Evolutionary conservation across 2,797 vertebrate genomes (phyloP).

Genomic region (Todus mexicanus): DNA sequence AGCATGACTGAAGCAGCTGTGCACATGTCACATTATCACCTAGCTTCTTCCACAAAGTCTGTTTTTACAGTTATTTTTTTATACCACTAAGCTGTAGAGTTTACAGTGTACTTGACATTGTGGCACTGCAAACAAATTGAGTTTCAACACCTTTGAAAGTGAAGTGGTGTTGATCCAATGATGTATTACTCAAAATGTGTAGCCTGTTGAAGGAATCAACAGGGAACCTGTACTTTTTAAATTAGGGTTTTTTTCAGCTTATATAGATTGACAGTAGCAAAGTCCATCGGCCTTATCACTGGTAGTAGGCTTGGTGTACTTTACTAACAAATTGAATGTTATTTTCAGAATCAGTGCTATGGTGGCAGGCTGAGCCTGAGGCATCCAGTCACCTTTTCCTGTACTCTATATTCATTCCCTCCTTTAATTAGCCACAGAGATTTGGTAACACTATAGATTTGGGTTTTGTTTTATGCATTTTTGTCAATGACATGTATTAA

Average conservation of each 20-base stretch:
- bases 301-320: background rate
- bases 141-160: slow-evolving; percentile 18
- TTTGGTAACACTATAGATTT: background rate
- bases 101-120: background rate
- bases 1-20: background rate
- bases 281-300: background rate
- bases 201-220: slow-evolving; percentile 1
- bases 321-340: background rate
- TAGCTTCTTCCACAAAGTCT: background rate
- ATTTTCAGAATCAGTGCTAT: background rate
- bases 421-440: background rate
- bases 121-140: slow-evolving; percentile 6
- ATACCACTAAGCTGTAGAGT: background rate
- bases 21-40: background rate
- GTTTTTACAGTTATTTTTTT: background rate
- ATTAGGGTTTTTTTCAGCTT: slow-evolving; percentile 1
- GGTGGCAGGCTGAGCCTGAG: background rate
- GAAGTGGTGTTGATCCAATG: slow-evolving; percentile 10
- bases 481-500: background rate
- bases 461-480: background rate
- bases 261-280: slow-evolving; percentile 16
- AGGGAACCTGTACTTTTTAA: slow-evolving; percentile 17
- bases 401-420: background rate
- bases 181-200: background rate
- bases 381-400: slow-evolving; percentile 25